Base-by-base conservation (phyloP, 2,113 vertebrate species). In the Cairina moschata region DNA sequence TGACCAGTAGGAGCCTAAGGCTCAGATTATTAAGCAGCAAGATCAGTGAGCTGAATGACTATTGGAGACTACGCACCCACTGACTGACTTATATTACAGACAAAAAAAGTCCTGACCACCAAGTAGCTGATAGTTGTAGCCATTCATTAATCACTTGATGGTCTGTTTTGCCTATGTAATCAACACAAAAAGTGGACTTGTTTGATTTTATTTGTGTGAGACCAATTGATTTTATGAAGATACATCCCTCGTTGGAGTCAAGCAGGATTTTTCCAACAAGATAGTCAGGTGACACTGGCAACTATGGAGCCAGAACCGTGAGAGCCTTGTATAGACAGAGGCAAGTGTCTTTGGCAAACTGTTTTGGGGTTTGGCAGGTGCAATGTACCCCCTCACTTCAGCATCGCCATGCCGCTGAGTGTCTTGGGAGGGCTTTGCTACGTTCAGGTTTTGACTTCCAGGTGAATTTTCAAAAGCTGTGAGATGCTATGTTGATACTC, bases 1-100 rank as follows among this genome's bases (percentile, higher is more conserved):
- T 75, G 68, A 87, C 79, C 79, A 96, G 42, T 42, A 82, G 73
- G 60, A 96, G 93, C 88, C 86, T 80, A 74, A 88, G 86, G 84
- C 38, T 74, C 71, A 81, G 71, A 38, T 56, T 54, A 60, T 60
- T 34, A 88, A 80, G 68, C 38, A 78, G n/a, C 55, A 63, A 52
- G 59, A 91, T 75, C 52, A 75, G 85, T 83, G 52, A 90, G 50
- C 38, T 81, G 65, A 60, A 65, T 14, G 18, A 25, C 69, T 56
- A 3, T 52, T 88, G 85, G 68, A 90, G 88, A 72, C 85, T 63
- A 58, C 4, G 21, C 12, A 18, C 26, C 46, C 72, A 58, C 48
- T 36, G 75, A 58, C 48, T 36, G 75, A n/a, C 29, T 86, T 52
- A 32, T 2, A 14, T 29, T 29, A 11, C 17, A 87, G 34, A 59